A percentile compares a stretch with the other conserved stretches of the same genome.
phyloP scores from a whole-genome alignment of 2,113 vertebrate species.

The Chelonoidis abingdonii region DNA sequence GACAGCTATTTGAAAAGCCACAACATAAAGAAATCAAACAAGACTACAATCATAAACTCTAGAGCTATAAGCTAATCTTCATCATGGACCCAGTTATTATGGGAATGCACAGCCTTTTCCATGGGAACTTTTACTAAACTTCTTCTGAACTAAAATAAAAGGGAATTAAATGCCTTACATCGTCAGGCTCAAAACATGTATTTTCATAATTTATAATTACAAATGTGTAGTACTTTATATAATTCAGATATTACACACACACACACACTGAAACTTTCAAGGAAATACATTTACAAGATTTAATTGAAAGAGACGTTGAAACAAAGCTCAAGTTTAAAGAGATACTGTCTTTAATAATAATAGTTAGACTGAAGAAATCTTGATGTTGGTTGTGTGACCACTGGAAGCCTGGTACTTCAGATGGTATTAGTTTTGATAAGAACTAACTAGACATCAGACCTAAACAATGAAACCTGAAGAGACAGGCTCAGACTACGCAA shows the following conservation, averaged over 20 bases:
- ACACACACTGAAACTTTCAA: background rate
- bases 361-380: conserved; percentile 67
- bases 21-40: background rate
- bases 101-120: background rate
- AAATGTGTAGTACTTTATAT: background rate
- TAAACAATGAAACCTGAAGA: conserved; percentile 78
- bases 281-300: conserved; percentile 42
- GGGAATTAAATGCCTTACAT: background rate
- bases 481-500: conserved; percentile 64
- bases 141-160: background rate
- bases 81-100: background rate
- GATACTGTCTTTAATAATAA: conserved; percentile 69
- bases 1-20: background rate
- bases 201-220: conserved; percentile 13
- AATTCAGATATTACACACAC: background rate
- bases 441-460: conserved; percentile 76
- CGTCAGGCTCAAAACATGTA: background rate
- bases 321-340: conserved; percentile 64
- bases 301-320: conserved; percentile 57
- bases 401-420: conserved; percentile 77
- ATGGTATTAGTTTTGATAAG: conserved; percentile 80
- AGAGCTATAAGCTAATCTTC: background rate
- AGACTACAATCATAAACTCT: background rate
- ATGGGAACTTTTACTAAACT: background rate
- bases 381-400: conserved; percentile 71